These are phyloP conservation scores for Menidia beryllina DNA, from an alignment of 2,113 vertebrate species.

Conservation along the genomic window DNA sequence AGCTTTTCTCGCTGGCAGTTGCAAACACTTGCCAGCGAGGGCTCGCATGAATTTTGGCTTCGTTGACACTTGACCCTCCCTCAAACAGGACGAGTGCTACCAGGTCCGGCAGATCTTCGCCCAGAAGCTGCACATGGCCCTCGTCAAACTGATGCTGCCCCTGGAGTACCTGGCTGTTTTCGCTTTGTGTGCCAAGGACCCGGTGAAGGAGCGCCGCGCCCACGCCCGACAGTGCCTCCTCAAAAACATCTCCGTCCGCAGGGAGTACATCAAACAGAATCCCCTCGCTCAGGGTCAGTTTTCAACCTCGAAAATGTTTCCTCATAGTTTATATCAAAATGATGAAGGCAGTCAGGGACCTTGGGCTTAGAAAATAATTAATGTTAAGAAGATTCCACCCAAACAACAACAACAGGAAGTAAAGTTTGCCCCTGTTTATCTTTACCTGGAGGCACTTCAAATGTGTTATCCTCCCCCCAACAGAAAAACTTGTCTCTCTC, in stretches of 20 bases:
- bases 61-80: not conserved
- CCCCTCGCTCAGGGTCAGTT: constrained; percentile 91
- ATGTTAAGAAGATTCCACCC: no score
- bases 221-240: constrained; percentile 98
- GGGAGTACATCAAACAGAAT: constrained; percentile 98
- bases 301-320: not conserved
- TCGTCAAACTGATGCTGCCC: constrained; percentile 93
- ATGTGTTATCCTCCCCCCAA: not conserved
- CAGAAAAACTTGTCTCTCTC: constrained; percentile 95
- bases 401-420: no score
- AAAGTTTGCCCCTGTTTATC: no score
- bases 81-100: constrained; percentile 93
- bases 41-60: not conserved
- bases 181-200: constrained; percentile 98
- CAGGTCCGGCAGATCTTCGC: constrained; percentile 99
- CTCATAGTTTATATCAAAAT: no score
- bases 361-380: no score
- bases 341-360: no score
- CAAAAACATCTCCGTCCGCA: constrained; percentile 98
- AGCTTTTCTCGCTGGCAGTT: no score
- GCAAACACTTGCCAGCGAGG: not conserved
- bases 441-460: not conserved
- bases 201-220: constrained; percentile 96
- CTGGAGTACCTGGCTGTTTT: constrained; percentile 99
- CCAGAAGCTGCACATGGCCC: constrained; percentile 96